Percentiles rank a stretch among this genome's conserved stretches.
Evolutionary conservation across 2,888 invertebrate genomes (phyloP).

Genomic region (Rhopalosiphum nymphaeae): DNA sequence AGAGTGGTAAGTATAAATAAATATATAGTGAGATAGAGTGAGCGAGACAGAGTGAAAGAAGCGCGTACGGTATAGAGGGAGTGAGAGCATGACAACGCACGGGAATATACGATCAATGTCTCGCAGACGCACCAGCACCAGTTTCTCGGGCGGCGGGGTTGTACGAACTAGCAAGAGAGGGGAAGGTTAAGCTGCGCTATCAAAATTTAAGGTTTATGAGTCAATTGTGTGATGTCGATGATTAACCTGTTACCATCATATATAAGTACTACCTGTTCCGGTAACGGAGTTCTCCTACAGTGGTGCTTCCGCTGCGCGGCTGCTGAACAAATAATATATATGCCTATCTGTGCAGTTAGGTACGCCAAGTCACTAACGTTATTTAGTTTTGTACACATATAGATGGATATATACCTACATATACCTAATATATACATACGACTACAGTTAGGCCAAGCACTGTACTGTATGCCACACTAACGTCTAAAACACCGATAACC

Average conservation of each 20-base stretch:
- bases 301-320: not conserved
- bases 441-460: not conserved
- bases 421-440: not conserved
- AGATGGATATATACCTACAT: not conserved
- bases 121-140: conserved; percentile 41
- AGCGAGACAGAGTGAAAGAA: not conserved
- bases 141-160: conserved; percentile 15
- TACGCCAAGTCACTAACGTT: not conserved
- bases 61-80: not conserved
- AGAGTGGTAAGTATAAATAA: not conserved
- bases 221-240: conserved; percentile 29
- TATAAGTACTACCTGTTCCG: conserved; percentile 51
- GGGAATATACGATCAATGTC: conserved; percentile 58
- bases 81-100: conserved; percentile 23
- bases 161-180: not conserved
- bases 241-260: conserved; percentile 55
- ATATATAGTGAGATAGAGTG: not conserved
- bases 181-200: not conserved
- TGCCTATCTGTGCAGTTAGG: not conserved
- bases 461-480: not conserved
- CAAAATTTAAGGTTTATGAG: conserved; percentile 48
- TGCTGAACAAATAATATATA: not conserved
- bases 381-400: not conserved
- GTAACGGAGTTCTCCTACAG: conserved; percentile 43
- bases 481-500: not conserved